Evolutionary conservation across 1,140 invertebrate genomes (phyloP).

Genomic region (Schmidtea mediterranea): DNA sequence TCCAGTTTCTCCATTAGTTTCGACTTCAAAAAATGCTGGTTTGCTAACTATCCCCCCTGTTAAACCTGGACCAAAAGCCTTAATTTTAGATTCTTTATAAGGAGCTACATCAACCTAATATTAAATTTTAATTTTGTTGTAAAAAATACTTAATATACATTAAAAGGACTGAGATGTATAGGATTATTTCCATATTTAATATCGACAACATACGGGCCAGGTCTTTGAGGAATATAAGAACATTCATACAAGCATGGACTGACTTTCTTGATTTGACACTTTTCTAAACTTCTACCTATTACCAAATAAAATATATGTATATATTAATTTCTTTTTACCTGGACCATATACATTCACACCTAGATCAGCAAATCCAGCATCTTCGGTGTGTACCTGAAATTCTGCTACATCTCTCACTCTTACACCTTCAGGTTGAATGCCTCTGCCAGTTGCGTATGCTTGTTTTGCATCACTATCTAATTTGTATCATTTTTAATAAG

Average conservation of each 20-base stretch:
- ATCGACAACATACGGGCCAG: slow-evolving; percentile 30
- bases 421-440: slow-evolving; percentile 49
- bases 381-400: slow-evolving; percentile 53
- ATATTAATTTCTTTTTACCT: neutral
- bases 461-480: slow-evolving; percentile 2
- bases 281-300: slow-evolving; percentile 32
- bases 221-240: slow-evolving; percentile 40
- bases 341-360: slow-evolving; percentile 41
- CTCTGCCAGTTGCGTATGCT: slow-evolving; percentile 38
- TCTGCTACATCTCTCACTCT: slow-evolving; percentile 54
- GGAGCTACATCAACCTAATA: slow-evolving; percentile 45
- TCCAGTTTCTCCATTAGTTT: slow-evolving; percentile 66
- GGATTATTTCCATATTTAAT: slow-evolving; percentile 31
- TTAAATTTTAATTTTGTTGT: no score
- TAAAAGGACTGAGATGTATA: slow-evolving; percentile 2
- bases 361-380: slow-evolving; percentile 49
- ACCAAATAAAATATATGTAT: neutral
- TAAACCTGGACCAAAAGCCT: slow-evolving; percentile 57
- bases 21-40: slow-evolving; percentile 58
- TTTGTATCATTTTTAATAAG: no score
- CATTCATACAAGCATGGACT: neutral
- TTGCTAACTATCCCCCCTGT: slow-evolving; percentile 50
- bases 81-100: slow-evolving; percentile 48
- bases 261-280: slow-evolving; percentile 27
- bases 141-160: no score